Evolutionary conservation across 2,797 vertebrate genomes (phyloP), one percentile per base, ranked within the genome.

Genomic region (Amblyopsis hoosieri): DNA sequence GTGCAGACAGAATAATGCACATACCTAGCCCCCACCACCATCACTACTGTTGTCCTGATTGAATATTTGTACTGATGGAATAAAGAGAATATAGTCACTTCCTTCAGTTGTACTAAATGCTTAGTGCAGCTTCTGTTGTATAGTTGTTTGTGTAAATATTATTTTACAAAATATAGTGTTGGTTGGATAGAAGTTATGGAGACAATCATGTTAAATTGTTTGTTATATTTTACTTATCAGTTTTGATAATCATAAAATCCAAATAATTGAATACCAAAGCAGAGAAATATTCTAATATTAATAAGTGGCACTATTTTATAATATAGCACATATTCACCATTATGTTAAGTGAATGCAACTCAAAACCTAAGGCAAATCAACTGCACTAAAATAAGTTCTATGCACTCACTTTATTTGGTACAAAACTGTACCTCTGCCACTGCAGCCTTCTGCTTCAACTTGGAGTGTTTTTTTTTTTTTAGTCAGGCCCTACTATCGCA

Each of bases 81-180:
- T 81, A 2, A 56, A 5, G 50, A 75, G 59, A 82, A 76, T 80
- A 74, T 70, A 66, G 62, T 61, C 58, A 56, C 75, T 71, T 60
- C 62, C 74, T 62, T 64, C 47, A 60, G 37, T 72, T 72, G 14
- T 50, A 29, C 49, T 55, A 59, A 71, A 60, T 74, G 71, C 54
- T 59, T 72, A 45, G 49, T 67, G 54, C 76, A 69, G 71, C 71
- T 66, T 50, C 57, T 77, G 69, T 75, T 87, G 81, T 87, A 86
- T 71, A 88, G 78, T 59, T 73, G 71, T 72, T 69, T 88, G 66
- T 90, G 88, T 90, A 85, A 85, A 90, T 90, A 87, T 67, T 84
- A 72, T 68, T 79, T 80, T 49, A 74, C 65, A 67, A 75, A 74
- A 66, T 50, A 60, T 54, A 58, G 69, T 64, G 47, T 64, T 69